A percentile compares a stretch with the other conserved stretches of the same genome.
phyloP scores from a whole-genome alignment of 2,113 vertebrate species.

The Phrynocephalus versicolor region DNA sequence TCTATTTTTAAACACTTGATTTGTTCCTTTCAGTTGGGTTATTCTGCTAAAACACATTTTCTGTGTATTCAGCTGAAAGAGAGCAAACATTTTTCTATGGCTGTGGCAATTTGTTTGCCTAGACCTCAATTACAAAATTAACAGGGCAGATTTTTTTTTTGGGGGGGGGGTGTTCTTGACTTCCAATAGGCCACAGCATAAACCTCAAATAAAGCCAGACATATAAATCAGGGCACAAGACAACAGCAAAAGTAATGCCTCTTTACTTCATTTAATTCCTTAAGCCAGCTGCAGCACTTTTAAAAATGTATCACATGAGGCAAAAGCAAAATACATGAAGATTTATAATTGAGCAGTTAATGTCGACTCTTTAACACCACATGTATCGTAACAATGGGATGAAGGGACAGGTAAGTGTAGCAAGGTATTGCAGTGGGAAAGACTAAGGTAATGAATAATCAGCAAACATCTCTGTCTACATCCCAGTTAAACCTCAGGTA shows the following conservation, averaged over 20 bases:
- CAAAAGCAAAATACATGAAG: slow-evolving; percentile 25
- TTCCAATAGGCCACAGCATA: slow-evolving; percentile 38
- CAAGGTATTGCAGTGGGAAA: not conserved
- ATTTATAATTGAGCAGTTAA: slow-evolving; percentile 20
- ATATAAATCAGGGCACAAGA: slow-evolving; percentile 27
- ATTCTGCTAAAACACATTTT: slow-evolving; percentile 48
- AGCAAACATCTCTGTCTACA: slow-evolving; percentile 8
- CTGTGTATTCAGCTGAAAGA: slow-evolving; percentile 55
- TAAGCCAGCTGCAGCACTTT: slow-evolving; percentile 39
- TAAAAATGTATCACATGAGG: slow-evolving; percentile 31
- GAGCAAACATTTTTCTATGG: slow-evolving; percentile 33
- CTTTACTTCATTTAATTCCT: slow-evolving; percentile 38
- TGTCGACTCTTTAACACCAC: not conserved
- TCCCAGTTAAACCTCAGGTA: not conserved
- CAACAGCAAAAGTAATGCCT: not conserved
- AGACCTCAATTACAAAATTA: slow-evolving; percentile 57
- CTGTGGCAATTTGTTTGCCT: slow-evolving; percentile 31
- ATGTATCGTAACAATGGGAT: slow-evolving; percentile 31
- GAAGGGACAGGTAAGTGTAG: slow-evolving; percentile 33
- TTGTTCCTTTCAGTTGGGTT: slow-evolving; percentile 42
- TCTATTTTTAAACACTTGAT: slow-evolving; percentile 44
- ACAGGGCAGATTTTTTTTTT: slow-evolving; percentile 31
- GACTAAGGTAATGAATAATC: not conserved
- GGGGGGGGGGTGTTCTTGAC: slow-evolving; percentile 17
- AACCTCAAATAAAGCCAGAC: slow-evolving; percentile 42